Conservation (phyloP, 64 coral and sea anemone genomes). For the Stichodactyla helianthus region DNA sequence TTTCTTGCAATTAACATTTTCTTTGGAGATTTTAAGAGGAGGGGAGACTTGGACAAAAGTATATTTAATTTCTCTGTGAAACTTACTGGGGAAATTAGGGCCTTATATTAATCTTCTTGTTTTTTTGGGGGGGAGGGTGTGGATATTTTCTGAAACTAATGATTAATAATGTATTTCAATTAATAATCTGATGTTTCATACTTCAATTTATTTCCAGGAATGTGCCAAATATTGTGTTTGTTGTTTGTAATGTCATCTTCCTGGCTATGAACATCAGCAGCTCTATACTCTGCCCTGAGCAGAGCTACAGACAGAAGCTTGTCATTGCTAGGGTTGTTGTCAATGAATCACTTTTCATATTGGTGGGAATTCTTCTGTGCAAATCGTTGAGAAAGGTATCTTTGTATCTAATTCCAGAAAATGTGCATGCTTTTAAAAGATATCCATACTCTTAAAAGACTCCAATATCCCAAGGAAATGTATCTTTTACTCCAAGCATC, state of each 20-base stretch:
- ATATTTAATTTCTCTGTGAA: no score
- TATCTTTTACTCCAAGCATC: no score
- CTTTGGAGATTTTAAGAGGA: no score
- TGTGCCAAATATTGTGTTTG: conserved; percentile 48
- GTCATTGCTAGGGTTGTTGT: conserved; percentile 82
- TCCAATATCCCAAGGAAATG: no score
- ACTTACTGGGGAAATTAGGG: no score
- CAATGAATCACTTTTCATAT: conserved; percentile 83
- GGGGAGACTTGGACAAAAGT: no score
- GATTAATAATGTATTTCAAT: no score
- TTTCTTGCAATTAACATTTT: not conserved
- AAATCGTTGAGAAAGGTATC: conserved; percentile 85
- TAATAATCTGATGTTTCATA: no score
- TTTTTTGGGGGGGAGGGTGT: no score
- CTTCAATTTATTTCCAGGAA: conserved; percentile 32
- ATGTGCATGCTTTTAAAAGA: not conserved
- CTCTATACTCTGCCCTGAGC: conserved; percentile 54
- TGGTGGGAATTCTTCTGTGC: conserved; percentile 79
- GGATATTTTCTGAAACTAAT: no score
- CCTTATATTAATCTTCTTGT: no score
- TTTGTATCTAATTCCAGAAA: not conserved
- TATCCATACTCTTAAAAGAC: not conserved
- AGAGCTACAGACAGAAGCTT: conserved; percentile 52
- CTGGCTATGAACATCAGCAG: conserved; percentile 65
- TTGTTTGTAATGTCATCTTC: conserved; percentile 59